Conservation (phyloP, 2,888 invertebrate species). For the Xanthia icteritia region DNA sequence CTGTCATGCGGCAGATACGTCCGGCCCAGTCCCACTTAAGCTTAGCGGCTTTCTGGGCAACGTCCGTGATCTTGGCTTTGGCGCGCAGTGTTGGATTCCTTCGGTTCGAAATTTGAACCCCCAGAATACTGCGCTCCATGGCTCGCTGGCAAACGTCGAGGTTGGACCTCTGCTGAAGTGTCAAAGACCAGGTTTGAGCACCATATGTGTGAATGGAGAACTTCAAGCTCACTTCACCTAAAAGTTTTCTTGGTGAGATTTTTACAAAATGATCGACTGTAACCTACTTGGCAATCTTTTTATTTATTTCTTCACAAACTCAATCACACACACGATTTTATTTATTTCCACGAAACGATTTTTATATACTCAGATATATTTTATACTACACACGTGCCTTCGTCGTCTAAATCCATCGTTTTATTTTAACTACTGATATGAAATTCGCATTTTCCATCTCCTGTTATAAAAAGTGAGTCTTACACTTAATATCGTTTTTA, state of each 20-base stretch:
- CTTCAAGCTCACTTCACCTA: neutral
- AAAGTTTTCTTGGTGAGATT: neutral
- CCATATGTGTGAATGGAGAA: too few relatives aligned
- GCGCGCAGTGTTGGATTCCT: too few relatives aligned
- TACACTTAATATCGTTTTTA: conserved; percentile 89
- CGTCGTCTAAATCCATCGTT: conserved; percentile 83
- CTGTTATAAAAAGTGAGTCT: conserved; percentile 85
- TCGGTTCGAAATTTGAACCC: too few relatives aligned
- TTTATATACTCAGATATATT: conserved; percentile 67
- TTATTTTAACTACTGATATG: conserved; percentile 88
- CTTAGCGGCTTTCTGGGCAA: too few relatives aligned
- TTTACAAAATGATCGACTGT: neutral
- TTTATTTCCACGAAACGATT: conserved; percentile 42
- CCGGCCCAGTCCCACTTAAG: too few relatives aligned
- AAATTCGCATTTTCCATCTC: conserved; percentile 86
- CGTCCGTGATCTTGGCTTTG: too few relatives aligned
- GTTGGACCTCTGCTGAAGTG: too few relatives aligned
- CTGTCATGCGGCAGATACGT: too few relatives aligned
- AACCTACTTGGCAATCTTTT: neutral
- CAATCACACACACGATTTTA: conserved; percentile 13
- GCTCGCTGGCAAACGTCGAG: too few relatives aligned
- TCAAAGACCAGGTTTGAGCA: too few relatives aligned
- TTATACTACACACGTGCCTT: conserved; percentile 78
- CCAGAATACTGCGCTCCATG: too few relatives aligned
- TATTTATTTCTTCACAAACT: conserved; percentile 6